Percentiles rank a stretch among this genome's conserved stretches.
phyloP scores from a whole-genome alignment of 1,140 invertebrate genomes.

The Pachypeltis micranthus region DNA sequence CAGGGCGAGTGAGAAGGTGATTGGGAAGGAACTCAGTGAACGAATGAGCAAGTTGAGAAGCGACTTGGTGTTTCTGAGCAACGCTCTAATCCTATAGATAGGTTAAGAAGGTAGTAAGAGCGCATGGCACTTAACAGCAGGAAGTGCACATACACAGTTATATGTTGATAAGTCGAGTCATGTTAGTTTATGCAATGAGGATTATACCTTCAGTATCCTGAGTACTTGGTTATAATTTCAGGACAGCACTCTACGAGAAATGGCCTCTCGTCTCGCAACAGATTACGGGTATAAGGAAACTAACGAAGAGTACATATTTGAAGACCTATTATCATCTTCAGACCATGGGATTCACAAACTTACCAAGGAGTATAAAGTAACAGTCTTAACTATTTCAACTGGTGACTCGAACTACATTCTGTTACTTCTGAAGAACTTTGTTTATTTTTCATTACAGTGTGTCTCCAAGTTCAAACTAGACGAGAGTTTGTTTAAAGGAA shows the following conservation, averaged over 20 bases:
- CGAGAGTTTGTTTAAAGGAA: conserved; percentile 54
- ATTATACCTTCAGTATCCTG: too few relatives aligned
- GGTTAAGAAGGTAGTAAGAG: too few relatives aligned
- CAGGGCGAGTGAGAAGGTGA: too few relatives aligned
- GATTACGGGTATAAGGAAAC: conserved; percentile 65
- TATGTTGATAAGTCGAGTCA: too few relatives aligned
- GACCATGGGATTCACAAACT: conserved; percentile 85
- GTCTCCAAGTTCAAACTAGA: conserved; percentile 42
- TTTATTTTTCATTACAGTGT: conserved; percentile 24
- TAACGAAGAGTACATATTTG: conserved; percentile 67
- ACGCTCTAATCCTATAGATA: too few relatives aligned
- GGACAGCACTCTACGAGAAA: conserved; percentile 36
- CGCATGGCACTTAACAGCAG: too few relatives aligned
- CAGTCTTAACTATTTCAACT: conserved; percentile 9
- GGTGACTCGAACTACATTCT: neutral
- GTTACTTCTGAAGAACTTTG: neutral
- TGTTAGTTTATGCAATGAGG: too few relatives aligned
- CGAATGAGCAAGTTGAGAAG: too few relatives aligned
- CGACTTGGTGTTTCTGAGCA: too few relatives aligned
- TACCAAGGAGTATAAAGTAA: conserved; percentile 50
- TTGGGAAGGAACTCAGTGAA: too few relatives aligned
- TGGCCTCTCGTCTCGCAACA: conserved; percentile 59
- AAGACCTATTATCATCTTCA: conserved; percentile 75
- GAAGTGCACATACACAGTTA: too few relatives aligned
- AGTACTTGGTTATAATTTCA: too few relatives aligned